A percentile compares a stretch with the other conserved stretches of the same genome.
phyloP scores from a whole-genome alignment of 2,797 vertebrate species.

The Epinephelus awoara region DNA sequence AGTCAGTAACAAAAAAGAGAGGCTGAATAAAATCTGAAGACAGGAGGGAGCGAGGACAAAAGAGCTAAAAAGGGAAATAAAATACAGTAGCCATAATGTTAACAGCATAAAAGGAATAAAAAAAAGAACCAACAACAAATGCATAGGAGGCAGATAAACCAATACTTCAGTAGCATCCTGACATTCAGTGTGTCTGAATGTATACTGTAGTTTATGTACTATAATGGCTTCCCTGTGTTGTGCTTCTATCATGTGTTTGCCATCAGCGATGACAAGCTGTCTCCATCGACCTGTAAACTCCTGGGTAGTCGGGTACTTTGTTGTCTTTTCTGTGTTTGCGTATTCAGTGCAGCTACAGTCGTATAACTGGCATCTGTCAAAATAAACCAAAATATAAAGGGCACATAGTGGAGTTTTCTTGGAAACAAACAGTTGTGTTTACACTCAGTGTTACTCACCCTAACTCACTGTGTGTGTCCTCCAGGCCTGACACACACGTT shows the following conservation, averaged over 20 bases:
- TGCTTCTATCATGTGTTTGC: background rate
- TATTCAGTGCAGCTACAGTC: conserved; percentile 6
- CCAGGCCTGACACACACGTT: background rate
- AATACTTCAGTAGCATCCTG: background rate
- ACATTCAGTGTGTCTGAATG: background rate
- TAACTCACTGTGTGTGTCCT: conserved; percentile 8
- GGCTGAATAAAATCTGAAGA: background rate
- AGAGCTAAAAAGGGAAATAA: background rate
- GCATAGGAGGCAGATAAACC: background rate
- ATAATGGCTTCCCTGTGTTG: background rate
- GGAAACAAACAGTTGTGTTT: conserved; percentile 11
- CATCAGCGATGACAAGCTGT: background rate
- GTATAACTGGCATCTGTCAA: conserved; percentile 13
- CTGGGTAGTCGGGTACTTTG: background rate
- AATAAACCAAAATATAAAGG: conserved; percentile 12
- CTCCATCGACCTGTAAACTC: background rate
- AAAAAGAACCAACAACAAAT: background rate
- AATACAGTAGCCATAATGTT: background rate
- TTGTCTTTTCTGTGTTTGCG: background rate
- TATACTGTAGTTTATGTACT: too few relatives aligned
- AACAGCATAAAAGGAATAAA: background rate
- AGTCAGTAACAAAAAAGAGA: background rate
- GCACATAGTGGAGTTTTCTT: conserved; percentile 2
- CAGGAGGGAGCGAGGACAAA: background rate
- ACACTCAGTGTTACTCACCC: background rate